Evolutionary conservation across 1,140 invertebrate species (phyloP).

Genomic region (Trachymyrmex septentrionalis): DNA sequence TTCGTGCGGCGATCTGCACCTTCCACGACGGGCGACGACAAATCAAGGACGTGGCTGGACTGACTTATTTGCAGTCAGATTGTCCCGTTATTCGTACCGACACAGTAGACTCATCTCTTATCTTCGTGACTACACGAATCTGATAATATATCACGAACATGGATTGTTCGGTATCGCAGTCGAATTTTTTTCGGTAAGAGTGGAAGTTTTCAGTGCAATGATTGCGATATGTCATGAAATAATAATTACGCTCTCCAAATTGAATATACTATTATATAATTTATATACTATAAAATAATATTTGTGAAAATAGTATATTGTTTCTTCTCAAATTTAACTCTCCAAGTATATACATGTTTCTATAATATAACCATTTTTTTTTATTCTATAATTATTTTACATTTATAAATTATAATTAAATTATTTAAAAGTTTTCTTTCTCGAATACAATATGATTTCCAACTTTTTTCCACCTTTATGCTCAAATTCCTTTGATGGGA

Average conservation of each 20-base stretch:
- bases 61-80: constrained; percentile 63
- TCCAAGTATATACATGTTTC: background rate
- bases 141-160: constrained; percentile 16
- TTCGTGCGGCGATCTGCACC: constrained; percentile 24
- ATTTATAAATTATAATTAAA: background rate
- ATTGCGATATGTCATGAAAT: background rate
- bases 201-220: background rate
- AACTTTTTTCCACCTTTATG: background rate
- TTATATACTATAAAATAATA: background rate
- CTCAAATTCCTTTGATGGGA: background rate
- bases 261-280: background rate
- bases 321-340: background rate
- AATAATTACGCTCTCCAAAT: background rate
- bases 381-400: background rate
- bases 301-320: background rate
- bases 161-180: background rate
- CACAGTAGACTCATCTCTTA: constrained; percentile 35
- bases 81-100: constrained; percentile 19
- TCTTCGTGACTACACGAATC: constrained; percentile 27
- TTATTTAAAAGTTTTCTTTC: background rate
- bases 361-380: no score
- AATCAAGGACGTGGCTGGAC: constrained; percentile 68
- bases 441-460: background rate
- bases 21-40: constrained; percentile 31
- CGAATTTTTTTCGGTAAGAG: background rate